Percentiles rank a stretch among this genome's conserved stretches.
Evolutionary conservation across 2,888 invertebrate species (phyloP).

Genomic region (Drosophila fulvimacula): DNA sequence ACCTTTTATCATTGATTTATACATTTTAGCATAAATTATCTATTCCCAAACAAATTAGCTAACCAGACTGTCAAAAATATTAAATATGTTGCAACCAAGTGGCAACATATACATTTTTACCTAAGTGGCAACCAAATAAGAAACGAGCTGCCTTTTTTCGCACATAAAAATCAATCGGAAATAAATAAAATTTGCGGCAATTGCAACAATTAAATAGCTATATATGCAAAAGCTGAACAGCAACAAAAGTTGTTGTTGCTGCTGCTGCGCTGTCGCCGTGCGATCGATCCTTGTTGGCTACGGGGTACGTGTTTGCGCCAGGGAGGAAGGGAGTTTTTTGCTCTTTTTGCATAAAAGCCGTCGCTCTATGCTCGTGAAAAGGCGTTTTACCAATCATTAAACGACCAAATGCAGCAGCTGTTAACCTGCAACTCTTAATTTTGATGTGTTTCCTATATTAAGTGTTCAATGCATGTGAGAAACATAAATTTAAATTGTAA

Average conservation of each 20-base stretch:
- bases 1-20: not conserved
- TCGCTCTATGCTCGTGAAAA: conserved; percentile 62
- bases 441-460: conserved; percentile 47
- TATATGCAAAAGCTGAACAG: conserved; percentile 70
- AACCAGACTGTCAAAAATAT: conserved; percentile 25
- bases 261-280: conserved; percentile 73
- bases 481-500: conserved; percentile 52
- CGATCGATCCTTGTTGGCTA: conserved; percentile 69
- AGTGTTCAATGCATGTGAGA: conserved; percentile 44
- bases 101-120: conserved; percentile 35
- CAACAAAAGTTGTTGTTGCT: conserved; percentile 70
- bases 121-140: conserved; percentile 58
- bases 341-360: conserved; percentile 76
- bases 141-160: conserved; percentile 63
- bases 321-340: conserved; percentile 58
- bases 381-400: conserved; percentile 48
- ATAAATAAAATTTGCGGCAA: conserved; percentile 57
- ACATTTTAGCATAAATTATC: not conserved
- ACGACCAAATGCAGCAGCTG: conserved; percentile 58
- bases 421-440: conserved; percentile 40
- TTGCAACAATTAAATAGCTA: conserved; percentile 48
- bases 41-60: not conserved
- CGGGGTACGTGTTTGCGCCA: conserved; percentile 67
- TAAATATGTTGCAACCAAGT: conserved; percentile 21
- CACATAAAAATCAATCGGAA: conserved; percentile 66